Evolutionary conservation across 2,888 invertebrate species (phyloP), one percentile per base, ranked within the genome.

Genomic region (Ichneumoninae sp.): DNA sequence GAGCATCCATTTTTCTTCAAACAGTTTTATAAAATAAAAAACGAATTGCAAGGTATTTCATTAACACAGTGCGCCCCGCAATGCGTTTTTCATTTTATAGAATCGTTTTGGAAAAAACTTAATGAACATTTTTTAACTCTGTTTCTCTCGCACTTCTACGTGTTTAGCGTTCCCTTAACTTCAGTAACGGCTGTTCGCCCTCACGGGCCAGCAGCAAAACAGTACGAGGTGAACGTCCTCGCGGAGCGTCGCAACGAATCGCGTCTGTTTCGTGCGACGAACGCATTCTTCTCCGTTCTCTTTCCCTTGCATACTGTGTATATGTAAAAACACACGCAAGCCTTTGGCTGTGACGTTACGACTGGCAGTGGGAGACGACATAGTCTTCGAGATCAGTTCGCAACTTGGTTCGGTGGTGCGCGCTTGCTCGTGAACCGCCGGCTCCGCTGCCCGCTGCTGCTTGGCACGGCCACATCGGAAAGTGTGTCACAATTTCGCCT

Each of bases 401-500:
- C 72, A 68, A 50, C 71, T 76, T 69, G 68, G 52, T 77, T 69
- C 68, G 50, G 50, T 52, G 44, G 80, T 62, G 83, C 76, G 76
- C 60, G 80, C 52, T 26, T 4, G 19, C 1, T 13, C 19, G 30
- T 60, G 13, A 36, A 57, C 52, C n/a, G 52, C 52, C 40, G 57
- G 40, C 22, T 22, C 26, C 22, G 19, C 26, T 8, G 19, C 10
- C 68, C 19, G 66, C 65, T 76, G 80, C 33, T 62, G 68, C 33
- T 50, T 44, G 6, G 13, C 40, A 13, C 33, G 19, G 19, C 22
- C 36, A 30, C 71, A 52, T 68, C 44, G 66, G 57, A 80, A 83
- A 83, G 83, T 83, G 83, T 83, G 83, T 83, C 83, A 80, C 77
- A 47, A 83, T 80, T 80, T 71, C 60, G 44, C 44, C 44, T 16